Base-by-base conservation (phyloP, 2,113 vertebrate species). In the Scopus umbretta region DNA sequence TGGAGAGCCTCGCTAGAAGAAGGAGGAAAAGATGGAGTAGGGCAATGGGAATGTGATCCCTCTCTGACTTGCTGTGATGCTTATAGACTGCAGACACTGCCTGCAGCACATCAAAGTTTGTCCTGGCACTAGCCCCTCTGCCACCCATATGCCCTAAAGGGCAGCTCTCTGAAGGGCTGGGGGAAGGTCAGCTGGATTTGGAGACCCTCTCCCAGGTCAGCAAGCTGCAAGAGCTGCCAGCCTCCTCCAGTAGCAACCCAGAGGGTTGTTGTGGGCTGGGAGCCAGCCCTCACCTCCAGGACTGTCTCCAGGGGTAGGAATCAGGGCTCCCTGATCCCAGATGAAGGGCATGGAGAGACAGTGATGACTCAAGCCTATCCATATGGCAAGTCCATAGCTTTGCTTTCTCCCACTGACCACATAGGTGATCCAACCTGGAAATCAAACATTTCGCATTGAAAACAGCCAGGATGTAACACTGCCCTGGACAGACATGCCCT, bases 11-110 rank as follows among this genome's bases (percentile, higher is more conserved):
- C 1, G 2, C 62, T 72, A 42, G 40, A 91, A 94, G 50, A 67
- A 95, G 50, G 74, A 88, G 88, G 53, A 85, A 95, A 95, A 94
- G 70, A 89, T 92, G 84, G 85, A 91, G 68, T 68, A 92, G 66
- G 71, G 80, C 49, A 49, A 65, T 73, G 80, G 52, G 73, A 89
- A 87, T 45, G 68, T 32, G 58, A 91, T 91, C 70, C 13, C 21
- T 90, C 53, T 89, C 80, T 67, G 80, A 58, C 91, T 66, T 62
- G 73, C n/a, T 0, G 0, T 40, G 40, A 47, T 36, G 40, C 56
- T 94, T 93, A 88, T 75, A 56, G 21, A 80, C 85, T 86, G 83
- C 74, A 92, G 71, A 73, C 19, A 61, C 47, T 58, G 70, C 21
- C 32, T 50, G 45, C 56, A 58, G 27, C 82, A 49, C 6, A 1